Evolutionary conservation across 2,113 vertebrate species (phyloP).

Genomic region (Lethenteron reissneri): DNA sequence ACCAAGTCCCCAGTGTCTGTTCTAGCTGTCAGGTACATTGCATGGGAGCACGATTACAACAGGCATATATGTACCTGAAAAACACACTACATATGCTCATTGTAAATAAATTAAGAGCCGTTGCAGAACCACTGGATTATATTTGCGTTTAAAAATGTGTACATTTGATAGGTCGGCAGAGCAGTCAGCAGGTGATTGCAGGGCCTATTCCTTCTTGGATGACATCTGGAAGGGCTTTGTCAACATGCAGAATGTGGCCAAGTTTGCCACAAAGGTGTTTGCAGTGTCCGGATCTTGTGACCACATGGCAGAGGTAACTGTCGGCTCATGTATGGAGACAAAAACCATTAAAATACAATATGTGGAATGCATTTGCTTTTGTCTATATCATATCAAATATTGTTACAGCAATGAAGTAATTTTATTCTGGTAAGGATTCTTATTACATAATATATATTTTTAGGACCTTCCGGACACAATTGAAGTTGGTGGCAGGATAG

Average conservation of each 20-base stretch:
- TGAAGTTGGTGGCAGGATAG: conserved; percentile 33
- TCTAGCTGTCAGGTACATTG: no score
- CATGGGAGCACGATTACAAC: no score
- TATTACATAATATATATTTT: conserved; percentile 11
- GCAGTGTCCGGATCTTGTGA: conserved; percentile 69
- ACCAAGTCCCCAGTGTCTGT: no score
- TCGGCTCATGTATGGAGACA: not conserved
- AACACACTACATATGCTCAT: no score
- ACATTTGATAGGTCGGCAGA: no score
- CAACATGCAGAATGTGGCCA: conserved; percentile 85
- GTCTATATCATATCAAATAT: conserved; percentile 5
- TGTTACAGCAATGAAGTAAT: fast-evolving
- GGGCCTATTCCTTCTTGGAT: not conserved
- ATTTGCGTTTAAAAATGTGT: no score
- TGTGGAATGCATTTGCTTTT: not conserved
- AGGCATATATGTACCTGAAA: no score
- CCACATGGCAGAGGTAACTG: conserved; percentile 51
- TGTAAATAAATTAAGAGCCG: no score
- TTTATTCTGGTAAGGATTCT: not conserved
- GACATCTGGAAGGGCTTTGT: conserved; percentile 22
- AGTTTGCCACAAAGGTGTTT: conserved; percentile 83
- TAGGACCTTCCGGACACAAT: conserved; percentile 90
- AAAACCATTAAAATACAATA: not conserved
- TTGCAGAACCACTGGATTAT: no score
- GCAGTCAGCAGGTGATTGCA: no score